Evolutionary conservation across 1,140 invertebrate genomes (phyloP), one percentile per base, ranked within the genome.

Genomic region (Hyposmocoma kahamanoa): DNA sequence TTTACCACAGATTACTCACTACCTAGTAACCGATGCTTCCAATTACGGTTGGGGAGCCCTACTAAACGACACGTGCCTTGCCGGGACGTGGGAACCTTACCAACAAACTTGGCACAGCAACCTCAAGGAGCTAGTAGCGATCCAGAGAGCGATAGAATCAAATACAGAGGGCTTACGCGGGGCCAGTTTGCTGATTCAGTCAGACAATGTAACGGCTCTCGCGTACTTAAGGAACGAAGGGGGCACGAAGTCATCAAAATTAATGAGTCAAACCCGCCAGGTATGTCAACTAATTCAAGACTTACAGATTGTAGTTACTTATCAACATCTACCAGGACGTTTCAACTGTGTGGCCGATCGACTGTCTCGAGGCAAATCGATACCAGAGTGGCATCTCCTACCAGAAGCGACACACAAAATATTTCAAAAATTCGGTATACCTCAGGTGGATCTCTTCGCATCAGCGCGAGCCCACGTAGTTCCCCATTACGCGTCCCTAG

Each of bases 371-470:
- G 17, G 15, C 53, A 15, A 28, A 30, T 17, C 8, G 1, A 54
- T 60, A 1, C 62, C 59, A 34, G 65, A 68, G n/a, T 65, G 59
- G 59, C 59, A 65, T 32, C 41, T 65, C 0, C 30, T 59, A 17
- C 45, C 56, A 32, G n/a, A 15, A 13, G 49, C 47, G 13, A 65
- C 56, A 43, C 15, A 10, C 8, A 19, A 59, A 54, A 8, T 65
- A 59, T 67, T 65, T 38, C 22, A 38, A 21, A 46, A 18, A 38
- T 65, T 55, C 53, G 64, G 64, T 17, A 21, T 15, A 1, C 59
- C 64, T 8, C 46, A 53, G 5, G 53, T 71, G n/a, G 67, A 71
- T 42, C 50, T 67, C 1, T 71, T 71, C 36, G 67, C 64, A 1
- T 54, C 53, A 4, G 34, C 6, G 1, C 39, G 34, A 9, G 54